Percentiles rank a stretch among this genome's conserved stretches.
Evolutionary conservation across 2,888 invertebrate genomes (phyloP).

Genomic region (Hofmannophila pseudospretella): DNA sequence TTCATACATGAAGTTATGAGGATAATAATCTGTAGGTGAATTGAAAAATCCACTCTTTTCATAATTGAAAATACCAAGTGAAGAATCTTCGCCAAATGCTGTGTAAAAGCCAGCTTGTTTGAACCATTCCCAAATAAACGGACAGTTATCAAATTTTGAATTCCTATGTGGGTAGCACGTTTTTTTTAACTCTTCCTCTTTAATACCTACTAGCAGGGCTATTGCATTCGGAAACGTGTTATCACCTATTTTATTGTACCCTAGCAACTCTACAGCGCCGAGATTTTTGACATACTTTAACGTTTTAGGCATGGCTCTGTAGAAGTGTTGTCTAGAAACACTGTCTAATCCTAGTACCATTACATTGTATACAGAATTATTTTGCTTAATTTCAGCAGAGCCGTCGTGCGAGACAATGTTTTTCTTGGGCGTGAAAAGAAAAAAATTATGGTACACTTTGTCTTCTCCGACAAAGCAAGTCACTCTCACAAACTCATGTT

Average conservation of each 20-base stretch:
- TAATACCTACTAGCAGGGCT: slow-evolving; percentile 84
- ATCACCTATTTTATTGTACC: slow-evolving; percentile 92
- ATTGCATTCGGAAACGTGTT: slow-evolving; percentile 92
- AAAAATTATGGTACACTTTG: slow-evolving; percentile 80
- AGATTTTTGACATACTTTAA: slow-evolving; percentile 72
- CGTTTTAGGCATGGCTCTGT: slow-evolving; percentile 86
- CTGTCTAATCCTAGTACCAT: slow-evolving; percentile 89
- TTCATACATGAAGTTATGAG: slow-evolving; percentile 82
- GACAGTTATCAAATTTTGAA: slow-evolving; percentile 83
- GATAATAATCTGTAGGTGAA: slow-evolving; percentile 89
- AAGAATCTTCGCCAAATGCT: slow-evolving; percentile 86
- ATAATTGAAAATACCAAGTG: slow-evolving; percentile 19
- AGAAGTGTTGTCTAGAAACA: slow-evolving; percentile 87
- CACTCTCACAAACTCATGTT: slow-evolving; percentile 82
- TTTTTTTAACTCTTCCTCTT: slow-evolving; percentile 74
- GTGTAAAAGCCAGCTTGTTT: slow-evolving; percentile 84
- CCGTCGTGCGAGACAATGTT: slow-evolving; percentile 16
- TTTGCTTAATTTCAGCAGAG: slow-evolving; percentile 12
- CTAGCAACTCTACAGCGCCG: slow-evolving; percentile 85
- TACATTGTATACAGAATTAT: slow-evolving; percentile 75
- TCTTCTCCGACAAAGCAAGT: slow-evolving; percentile 65
- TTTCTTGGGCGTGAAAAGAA: slow-evolving; percentile 75
- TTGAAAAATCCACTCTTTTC: slow-evolving; percentile 63
- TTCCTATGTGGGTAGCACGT: slow-evolving; percentile 75
- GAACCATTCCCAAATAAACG: slow-evolving; percentile 89